Base-by-base conservation (phyloP, 2,888 invertebrate genomes). In the Scaptomyza tumidula region DNA sequence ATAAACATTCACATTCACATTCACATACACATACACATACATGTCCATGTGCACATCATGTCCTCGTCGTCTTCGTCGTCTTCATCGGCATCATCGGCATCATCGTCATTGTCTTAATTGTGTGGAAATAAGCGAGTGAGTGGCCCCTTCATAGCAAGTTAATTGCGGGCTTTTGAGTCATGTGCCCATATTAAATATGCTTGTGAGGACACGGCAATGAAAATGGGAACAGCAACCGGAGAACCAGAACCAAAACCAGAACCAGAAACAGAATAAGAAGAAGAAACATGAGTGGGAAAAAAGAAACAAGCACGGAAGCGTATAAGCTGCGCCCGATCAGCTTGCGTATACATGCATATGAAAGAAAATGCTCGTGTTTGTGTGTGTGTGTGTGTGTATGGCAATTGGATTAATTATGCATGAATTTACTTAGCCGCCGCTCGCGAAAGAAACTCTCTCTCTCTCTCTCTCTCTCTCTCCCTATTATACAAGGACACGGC, bases 131-230 rank as follows among this genome's bases (percentile, higher is more conserved):
- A 78, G 76, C 78, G 78, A 70, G 76, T 52, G 76, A 74, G 75
- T 75, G 80, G 80, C 77, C 68, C 68, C 78, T 66, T 70, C 78
- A 70, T 70, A 43, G 75, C 78, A 78, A 80, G 80, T 78, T 78
- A 78, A 78, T 78, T 78, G 77, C 71, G 77, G 80, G 76, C 76
- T 79, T 72, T 80, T 72, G 76, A 78, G 77, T 67, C 76, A 79
- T 75, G 75, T 77, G 68, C 78, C 73, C 60, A 50, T 69, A 75
- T 79, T 71, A 76, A 76, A 78, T 78, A 76, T 76, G 80, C 76
- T 75, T 71, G 68, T 55, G 57, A 79, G 75, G 71, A 64, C 73
- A 48, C 63, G 58, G 31, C 59, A 69, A 53, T 69, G 70, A 43
- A 52, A 52, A 31, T 14, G 49, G 49, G 54, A 55, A 48, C 61